Conservation (phyloP, 2,113 vertebrate genomes). For the Muntiacus reevesi region DNA sequence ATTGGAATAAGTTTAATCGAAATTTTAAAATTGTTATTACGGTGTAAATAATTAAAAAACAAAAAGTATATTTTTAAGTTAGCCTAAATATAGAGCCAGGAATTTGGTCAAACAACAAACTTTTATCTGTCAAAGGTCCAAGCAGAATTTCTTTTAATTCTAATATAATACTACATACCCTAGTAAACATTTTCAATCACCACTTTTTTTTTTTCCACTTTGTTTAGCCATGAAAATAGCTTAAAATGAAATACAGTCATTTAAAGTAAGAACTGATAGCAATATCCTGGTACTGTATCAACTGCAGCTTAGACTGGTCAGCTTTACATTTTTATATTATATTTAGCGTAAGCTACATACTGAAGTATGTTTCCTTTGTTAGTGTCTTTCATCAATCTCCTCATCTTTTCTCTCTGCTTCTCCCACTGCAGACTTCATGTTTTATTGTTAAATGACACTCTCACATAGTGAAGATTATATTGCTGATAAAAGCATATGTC, state of each 20-base stretch:
- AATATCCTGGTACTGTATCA: neutral
- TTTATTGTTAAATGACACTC: constrained; percentile 34
- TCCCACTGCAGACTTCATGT: neutral
- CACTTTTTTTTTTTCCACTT: neutral
- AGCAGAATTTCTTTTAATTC: neutral
- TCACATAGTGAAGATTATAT: neutral
- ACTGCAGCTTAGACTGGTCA: neutral
- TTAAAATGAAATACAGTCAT: neutral
- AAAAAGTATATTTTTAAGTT: neutral
- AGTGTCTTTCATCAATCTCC: neutral
- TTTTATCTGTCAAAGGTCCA: neutral
- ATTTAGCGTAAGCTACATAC: neutral
- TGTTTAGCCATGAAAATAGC: neutral
- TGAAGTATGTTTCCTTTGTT: neutral
- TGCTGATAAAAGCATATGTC: constrained; percentile 18
- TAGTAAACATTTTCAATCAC: neutral
- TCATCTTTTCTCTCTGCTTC: neutral
- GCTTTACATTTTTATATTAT: neutral
- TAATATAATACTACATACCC: neutral
- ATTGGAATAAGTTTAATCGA: neutral
- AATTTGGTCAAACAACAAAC: neutral
- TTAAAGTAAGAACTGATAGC: neutral
- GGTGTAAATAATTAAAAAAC: neutral
- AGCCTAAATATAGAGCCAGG: neutral
- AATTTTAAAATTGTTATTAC: neutral